phyloP scores from a whole-genome alignment of 2,888 invertebrate species.

The Microdon myrmicae region DNA sequence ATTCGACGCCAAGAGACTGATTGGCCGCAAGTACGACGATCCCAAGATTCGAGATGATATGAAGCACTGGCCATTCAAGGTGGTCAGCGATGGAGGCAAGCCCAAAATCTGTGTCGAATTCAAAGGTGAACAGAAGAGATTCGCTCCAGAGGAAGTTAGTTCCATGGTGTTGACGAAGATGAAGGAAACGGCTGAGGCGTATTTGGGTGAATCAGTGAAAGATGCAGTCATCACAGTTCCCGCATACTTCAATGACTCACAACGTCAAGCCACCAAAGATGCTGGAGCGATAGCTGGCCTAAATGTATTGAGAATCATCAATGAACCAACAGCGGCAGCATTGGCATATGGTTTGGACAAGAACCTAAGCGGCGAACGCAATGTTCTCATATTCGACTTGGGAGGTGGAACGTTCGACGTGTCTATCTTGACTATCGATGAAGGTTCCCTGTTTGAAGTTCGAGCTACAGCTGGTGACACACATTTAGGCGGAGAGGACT shows the following conservation, averaged over 20 bases:
- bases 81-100: conserved; percentile 79
- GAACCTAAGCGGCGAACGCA: conserved; percentile 79
- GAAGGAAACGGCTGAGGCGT: conserved; percentile 83
- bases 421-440: conserved; percentile 91
- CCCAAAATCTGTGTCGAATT: conserved; percentile 83
- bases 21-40: conserved; percentile 89
- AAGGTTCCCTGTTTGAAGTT: conserved; percentile 87
- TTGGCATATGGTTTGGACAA: conserved; percentile 90
- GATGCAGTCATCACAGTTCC: conserved; percentile 89
- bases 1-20: conserved; percentile 91
- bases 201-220: conserved; percentile 82
- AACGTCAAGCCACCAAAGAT: conserved; percentile 90
- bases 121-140: conserved; percentile 86
- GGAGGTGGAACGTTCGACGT: conserved; percentile 92
- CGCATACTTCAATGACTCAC: conserved; percentile 88
- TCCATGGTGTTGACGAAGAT: conserved; percentile 91
- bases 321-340: conserved; percentile 91
- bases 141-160: conserved; percentile 89
- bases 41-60: conserved; percentile 87
- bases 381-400: conserved; percentile 73
- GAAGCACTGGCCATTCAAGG: conserved; percentile 92
- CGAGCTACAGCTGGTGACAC: conserved; percentile 93
- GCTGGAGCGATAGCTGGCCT: conserved; percentile 88
- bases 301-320: conserved; percentile 88
- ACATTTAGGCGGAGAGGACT: conserved; percentile 90